phyloP scores from a whole-genome alignment of 2,888 invertebrate species.

The Ectobius pallidus region DNA sequence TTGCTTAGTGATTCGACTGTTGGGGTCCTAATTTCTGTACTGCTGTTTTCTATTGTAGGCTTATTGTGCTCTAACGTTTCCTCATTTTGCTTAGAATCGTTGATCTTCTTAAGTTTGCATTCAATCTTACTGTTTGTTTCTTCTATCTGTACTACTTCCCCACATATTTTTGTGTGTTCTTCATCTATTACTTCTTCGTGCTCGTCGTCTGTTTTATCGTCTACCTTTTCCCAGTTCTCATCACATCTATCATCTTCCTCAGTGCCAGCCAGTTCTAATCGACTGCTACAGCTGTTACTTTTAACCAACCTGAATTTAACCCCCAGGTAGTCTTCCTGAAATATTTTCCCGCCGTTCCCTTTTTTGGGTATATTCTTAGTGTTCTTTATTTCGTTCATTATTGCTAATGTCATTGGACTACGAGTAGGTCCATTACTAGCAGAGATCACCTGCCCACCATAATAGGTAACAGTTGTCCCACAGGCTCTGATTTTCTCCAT shows the following conservation, averaged over 20 bases:
- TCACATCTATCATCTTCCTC: conserved; percentile 50
- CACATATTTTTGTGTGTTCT: too few relatives aligned
- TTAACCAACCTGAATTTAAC: conserved; percentile 79
- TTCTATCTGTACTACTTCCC: too few relatives aligned
- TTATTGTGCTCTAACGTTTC: too few relatives aligned
- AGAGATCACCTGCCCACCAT: conserved; percentile 59
- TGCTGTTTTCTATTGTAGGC: background rate
- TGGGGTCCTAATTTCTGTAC: background rate
- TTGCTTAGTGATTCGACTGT: background rate
- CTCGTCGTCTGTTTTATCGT: background rate
- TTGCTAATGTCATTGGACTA: conserved; percentile 73
- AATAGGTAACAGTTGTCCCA: conserved; percentile 89
- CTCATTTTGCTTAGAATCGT: too few relatives aligned
- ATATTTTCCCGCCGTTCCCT: background rate
- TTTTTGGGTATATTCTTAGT: conserved; percentile 44
- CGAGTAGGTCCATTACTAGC: conserved; percentile 59
- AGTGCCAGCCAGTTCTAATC: conserved; percentile 78
- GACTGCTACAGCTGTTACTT: conserved; percentile 85
- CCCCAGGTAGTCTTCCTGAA: conserved; percentile 17
- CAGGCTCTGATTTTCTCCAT: conserved; percentile 85
- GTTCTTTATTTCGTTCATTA: conserved; percentile 73
- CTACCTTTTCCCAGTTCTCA: background rate
- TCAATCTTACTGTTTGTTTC: background rate
- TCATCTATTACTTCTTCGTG: background rate
- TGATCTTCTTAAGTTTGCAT: background rate